Base-by-base conservation (phyloP, 2,888 invertebrate species). In the Drosophila phalerata region DNA sequence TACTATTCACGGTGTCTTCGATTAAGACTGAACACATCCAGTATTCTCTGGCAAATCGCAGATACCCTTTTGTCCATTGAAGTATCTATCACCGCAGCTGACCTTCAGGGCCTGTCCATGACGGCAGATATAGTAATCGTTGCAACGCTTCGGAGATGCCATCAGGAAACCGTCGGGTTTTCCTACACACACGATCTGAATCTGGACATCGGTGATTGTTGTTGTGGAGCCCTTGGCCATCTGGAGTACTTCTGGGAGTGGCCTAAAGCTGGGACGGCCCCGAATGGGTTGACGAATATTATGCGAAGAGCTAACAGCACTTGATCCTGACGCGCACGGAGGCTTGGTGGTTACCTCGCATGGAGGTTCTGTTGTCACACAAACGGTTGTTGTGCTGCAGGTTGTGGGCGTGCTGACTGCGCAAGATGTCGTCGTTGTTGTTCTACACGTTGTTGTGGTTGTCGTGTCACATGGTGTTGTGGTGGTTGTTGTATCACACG, bases 1-100 rank as follows among this genome's bases (percentile, higher is more conserved):
- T 38, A 56, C 30, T 4, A 40, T 25, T 17, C 13, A 9, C 4
- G 11, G 28, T 38, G 10, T 34, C 1, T 5, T 42, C 40, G 25
- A 25, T 67, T 76, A 78, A 8, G 69, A 69, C 45, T 74, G 87
- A 22, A 79, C 64, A 30, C 90, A 90, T 37, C 73, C 75, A 1
- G 84, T 84, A 56, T 90, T 87, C 65, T 88, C 79, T 1, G 89
- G 90, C 13, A 84, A 64, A 83, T 90, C 90, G 52, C 90, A 90
- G 45, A 75, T 75, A 25, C 88, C 89, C 64, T 82, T 90, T 34
- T 74, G 58, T 0, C 82, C 84, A 19, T 90, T 90, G 64, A 88
- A 90, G 68, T 85, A 84, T 34, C 72, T 79, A 1, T 78, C 73
- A 5, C 90, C 90, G 37, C 90, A 90, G 70, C 78, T 88, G 6